Conservation (phyloP, 30 jellyfish, hydroid and myxozoan genomes). For the Aurelia sp. region DNA sequence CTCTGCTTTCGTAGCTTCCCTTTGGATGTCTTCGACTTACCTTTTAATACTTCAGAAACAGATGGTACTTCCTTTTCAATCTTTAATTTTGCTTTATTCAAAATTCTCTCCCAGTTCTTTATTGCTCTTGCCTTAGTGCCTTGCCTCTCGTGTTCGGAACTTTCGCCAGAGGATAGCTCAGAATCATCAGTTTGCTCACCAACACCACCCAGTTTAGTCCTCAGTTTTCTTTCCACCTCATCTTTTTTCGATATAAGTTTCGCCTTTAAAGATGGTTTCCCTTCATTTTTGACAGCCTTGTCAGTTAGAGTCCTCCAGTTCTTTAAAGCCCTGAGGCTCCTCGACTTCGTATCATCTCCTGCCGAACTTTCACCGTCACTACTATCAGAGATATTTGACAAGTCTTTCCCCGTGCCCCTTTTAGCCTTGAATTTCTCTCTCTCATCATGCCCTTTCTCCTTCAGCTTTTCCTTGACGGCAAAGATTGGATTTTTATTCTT, state of each 20-base stretch:
- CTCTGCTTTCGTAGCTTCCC: not conserved
- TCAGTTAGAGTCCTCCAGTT: no score
- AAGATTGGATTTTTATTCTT: not conserved
- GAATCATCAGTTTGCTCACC: not conserved
- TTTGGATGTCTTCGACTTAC: not conserved
- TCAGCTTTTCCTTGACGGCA: not conserved
- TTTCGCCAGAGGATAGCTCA: not conserved
- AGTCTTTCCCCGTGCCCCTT: no score
- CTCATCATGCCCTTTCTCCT: not conserved
- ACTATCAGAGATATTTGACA: no score
- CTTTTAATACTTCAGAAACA: constrained; percentile 10
- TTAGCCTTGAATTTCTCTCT: not conserved
- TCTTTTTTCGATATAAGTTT: no score
- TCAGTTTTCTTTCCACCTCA: not conserved
- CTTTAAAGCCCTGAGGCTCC: no score
- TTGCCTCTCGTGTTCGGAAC: not conserved
- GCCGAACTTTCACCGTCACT: no score
- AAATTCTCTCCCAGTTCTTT: constrained; percentile 16
- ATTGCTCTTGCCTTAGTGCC: not conserved
- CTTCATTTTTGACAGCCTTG: no score
- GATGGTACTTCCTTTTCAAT: not conserved
- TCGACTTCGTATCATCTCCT: no score
- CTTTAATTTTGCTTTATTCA: not conserved
- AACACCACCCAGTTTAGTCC: not conserved
- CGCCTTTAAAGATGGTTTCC: no score